Evolutionary conservation across 2,113 vertebrate species (phyloP).

Genomic region (Leucopsar rothschildi): DNA sequence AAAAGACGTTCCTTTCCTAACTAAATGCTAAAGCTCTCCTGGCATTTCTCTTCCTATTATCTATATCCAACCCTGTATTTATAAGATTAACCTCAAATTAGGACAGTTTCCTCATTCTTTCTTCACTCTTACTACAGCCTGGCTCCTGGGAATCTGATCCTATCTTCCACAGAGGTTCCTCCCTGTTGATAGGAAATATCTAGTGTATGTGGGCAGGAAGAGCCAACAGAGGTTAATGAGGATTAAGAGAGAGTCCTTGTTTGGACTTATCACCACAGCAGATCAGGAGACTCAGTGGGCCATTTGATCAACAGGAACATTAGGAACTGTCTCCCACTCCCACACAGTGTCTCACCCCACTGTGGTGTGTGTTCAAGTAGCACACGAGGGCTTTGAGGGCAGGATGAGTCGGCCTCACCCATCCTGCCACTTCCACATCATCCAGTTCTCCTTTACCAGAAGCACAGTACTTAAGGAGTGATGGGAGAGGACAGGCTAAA

Average conservation of each 20-base stretch:
- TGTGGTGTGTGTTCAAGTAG: not conserved
- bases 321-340: not conserved
- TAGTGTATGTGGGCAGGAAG: constrained; percentile 34
- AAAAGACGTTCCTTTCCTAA: constrained; percentile 1
- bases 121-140: constrained; percentile 45
- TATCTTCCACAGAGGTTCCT: constrained; percentile 54
- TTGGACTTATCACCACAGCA: constrained; percentile 19
- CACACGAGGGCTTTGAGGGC: not conserved
- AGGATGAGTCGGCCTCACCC: not conserved
- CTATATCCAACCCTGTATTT: constrained; percentile 11
- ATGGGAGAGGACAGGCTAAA: not conserved
- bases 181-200: constrained; percentile 58
- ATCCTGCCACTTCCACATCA: not conserved
- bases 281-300: constrained; percentile 24
- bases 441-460: not conserved
- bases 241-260: constrained; percentile 46
- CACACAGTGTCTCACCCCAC: not conserved
- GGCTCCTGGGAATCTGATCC: constrained; percentile 55
- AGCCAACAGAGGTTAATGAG: not conserved
- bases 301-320: constrained; percentile 52
- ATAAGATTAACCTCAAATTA: constrained; percentile 55
- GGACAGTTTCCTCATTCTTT: constrained; percentile 48
- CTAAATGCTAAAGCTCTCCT: not conserved
- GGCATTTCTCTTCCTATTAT: constrained; percentile 4
- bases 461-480: not conserved